Conservation (phyloP, 2,888 invertebrate genomes). For the Tryphoninae sp. region DNA sequence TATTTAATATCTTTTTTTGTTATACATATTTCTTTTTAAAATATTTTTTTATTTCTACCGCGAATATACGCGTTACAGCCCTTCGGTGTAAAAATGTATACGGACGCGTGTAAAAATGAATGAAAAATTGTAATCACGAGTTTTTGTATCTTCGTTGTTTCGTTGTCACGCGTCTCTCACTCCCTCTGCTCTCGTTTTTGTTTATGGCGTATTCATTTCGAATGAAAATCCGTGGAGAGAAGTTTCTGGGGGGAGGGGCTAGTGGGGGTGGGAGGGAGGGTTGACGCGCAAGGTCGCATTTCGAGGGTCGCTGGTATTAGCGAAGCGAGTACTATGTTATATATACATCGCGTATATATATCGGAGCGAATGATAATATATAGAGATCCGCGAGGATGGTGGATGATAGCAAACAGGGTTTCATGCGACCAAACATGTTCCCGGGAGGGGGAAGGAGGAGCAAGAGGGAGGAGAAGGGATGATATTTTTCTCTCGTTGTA, state of each 20-base stretch:
- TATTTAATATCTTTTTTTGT: too few species aligned
- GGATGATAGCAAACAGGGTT: slow-evolving; percentile 52
- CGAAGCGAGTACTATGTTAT: not conserved
- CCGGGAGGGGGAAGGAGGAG: not conserved
- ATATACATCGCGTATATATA: not conserved
- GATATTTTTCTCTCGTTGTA: slow-evolving; percentile 62
- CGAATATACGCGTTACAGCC: not conserved
- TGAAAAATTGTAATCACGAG: not conserved
- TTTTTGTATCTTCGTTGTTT: not conserved
- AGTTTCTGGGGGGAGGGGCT: slow-evolving; percentile 54
- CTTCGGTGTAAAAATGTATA: slow-evolving; percentile 3
- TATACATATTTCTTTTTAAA: not conserved
- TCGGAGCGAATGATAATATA: slow-evolving; percentile 18
- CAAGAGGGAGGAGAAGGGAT: too few species aligned
- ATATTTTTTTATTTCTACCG: not conserved
- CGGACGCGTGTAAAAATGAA: not conserved
- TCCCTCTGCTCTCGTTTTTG: not conserved
- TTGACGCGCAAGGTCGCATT: slow-evolving; percentile 65
- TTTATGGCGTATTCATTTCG: slow-evolving; percentile 69
- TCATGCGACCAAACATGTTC: slow-evolving; percentile 45
- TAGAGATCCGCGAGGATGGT: not conserved
- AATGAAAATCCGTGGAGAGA: slow-evolving; percentile 71
- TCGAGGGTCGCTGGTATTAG: slow-evolving; percentile 33
- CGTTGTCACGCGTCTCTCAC: not conserved
- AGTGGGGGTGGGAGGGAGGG: slow-evolving; percentile 59